Evolutionary conservation across 30 jellyfish, hydroid and myxozoan genomes (phyloP).

Genomic region (Hydractinia echinata): DNA sequence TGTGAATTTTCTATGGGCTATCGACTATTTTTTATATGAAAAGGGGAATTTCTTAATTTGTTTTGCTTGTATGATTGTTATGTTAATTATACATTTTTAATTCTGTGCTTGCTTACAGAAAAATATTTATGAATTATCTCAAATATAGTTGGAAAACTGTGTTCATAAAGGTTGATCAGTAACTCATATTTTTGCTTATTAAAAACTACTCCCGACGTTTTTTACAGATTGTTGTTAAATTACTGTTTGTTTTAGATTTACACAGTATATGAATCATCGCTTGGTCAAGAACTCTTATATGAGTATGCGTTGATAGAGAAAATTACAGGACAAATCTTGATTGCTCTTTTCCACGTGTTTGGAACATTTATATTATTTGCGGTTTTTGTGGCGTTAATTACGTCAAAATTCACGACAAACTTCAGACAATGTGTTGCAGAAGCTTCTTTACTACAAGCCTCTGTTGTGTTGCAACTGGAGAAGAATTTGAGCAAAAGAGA

Average conservation of each 20-base stretch:
- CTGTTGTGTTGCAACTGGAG: slow-evolving; percentile 27
- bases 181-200: too few species aligned
- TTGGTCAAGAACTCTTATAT: slow-evolving; percentile 17
- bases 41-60: too few species aligned
- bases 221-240: not conserved
- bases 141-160: too few species aligned
- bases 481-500: slow-evolving; percentile 28
- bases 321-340: slow-evolving; percentile 23
- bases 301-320: not conserved
- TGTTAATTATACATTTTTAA: too few species aligned
- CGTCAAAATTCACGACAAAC: slow-evolving; percentile 29
- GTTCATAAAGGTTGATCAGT: too few species aligned
- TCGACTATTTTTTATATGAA: too few species aligned
- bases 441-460: slow-evolving; percentile 30
- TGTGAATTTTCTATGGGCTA: too few species aligned
- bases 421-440: slow-evolving; percentile 26
- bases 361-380: slow-evolving; percentile 16
- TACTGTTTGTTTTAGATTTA: slow-evolving; percentile 19
- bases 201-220: not conserved
- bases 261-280: slow-evolving; percentile 19
- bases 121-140: too few species aligned
- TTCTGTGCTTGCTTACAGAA: too few species aligned
- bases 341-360: slow-evolving; percentile 23
- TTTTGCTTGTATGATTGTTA: too few species aligned
- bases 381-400: slow-evolving; percentile 26